Percentiles rank a stretch among this genome's conserved stretches.
phyloP scores from a whole-genome alignment of 2,888 invertebrate genomes.

The Smittia sp. region DNA sequence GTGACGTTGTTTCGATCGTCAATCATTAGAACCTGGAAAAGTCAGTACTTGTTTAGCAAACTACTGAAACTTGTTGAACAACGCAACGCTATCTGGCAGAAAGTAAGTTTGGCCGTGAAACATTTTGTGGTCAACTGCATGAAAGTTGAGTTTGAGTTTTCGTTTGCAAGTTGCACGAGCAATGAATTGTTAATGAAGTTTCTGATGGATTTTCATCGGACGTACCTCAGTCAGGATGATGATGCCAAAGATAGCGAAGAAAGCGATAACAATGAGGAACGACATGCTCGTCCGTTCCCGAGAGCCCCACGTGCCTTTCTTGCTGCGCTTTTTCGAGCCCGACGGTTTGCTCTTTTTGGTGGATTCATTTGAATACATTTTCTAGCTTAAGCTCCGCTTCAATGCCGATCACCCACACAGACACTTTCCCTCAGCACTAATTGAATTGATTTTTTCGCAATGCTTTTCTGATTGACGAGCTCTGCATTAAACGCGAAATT shows the following conservation, averaged over 20 bases:
- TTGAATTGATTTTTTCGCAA: neutral
- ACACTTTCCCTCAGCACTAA: neutral
- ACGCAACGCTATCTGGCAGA: neutral
- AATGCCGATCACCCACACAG: neutral
- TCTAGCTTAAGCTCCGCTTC: neutral
- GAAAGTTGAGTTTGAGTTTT: neutral
- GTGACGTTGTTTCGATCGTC: conserved; percentile 60
- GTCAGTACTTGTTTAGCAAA: conserved; percentile 26
- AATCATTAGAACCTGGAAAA: conserved; percentile 53
- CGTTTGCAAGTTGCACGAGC: neutral
- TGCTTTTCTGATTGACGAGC: too few species aligned
- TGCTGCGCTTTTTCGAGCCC: conserved; percentile 52
- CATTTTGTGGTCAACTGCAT: conserved; percentile 9
- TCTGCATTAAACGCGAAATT: too few species aligned
- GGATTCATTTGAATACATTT: conserved; percentile 51
- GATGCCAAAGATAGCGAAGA: conserved; percentile 83
- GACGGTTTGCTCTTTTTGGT: conserved; percentile 46
- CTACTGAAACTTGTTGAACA: neutral
- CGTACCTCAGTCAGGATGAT: conserved; percentile 80
- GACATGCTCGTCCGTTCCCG: conserved; percentile 83
- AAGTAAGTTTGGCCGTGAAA: conserved; percentile 26
- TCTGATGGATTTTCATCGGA: neutral
- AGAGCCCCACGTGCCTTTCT: conserved; percentile 51
- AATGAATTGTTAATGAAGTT: too few species aligned
- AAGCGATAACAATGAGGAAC: conserved; percentile 86